These are phyloP conservation scores for Stichodactyla helianthus DNA, from an alignment of 64 coral and sea anemone species.

Conservation along the genomic window DNA sequence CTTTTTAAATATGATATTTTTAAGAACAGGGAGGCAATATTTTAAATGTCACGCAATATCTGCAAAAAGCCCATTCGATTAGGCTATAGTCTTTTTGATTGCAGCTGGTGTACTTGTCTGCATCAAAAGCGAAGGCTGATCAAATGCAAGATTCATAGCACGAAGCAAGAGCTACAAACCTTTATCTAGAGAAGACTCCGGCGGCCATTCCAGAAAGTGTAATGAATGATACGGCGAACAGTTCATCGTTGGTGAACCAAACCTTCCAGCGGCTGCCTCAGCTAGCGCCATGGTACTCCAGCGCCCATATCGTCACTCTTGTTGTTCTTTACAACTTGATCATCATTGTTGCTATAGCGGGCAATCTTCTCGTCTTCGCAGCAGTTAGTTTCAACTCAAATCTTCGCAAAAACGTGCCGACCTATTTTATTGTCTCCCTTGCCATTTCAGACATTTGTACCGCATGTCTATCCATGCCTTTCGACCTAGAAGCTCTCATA, in stretches of 20 bases:
- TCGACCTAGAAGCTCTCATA: conserved; percentile 60
- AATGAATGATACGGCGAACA: background rate
- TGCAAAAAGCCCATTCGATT: too few species aligned
- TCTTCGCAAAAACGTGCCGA: conserved; percentile 51
- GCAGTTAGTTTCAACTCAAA: conserved; percentile 66
- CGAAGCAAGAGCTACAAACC: background rate
- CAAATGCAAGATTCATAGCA: background rate
- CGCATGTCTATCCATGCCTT: conserved; percentile 63
- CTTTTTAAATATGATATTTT: too few species aligned
- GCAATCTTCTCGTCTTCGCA: conserved; percentile 69
- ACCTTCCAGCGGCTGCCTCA: background rate
- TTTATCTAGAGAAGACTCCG: background rate
- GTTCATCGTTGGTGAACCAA: background rate
- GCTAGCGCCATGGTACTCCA: background rate
- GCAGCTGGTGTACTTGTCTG: background rate
- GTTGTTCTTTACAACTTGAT: conserved; percentile 4
- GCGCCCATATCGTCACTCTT: background rate
- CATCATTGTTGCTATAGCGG: conserved; percentile 50
- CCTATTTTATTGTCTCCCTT: conserved; percentile 84
- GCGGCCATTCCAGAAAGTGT: background rate
- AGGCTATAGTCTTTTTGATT: background rate
- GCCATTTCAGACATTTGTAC: conserved; percentile 79
- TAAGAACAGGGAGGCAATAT: too few species aligned
- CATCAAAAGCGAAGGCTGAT: background rate
- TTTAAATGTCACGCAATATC: too few species aligned